Conservation (phyloP, 2,113 vertebrate genomes). For the Pseudonaja textilis region DNA sequence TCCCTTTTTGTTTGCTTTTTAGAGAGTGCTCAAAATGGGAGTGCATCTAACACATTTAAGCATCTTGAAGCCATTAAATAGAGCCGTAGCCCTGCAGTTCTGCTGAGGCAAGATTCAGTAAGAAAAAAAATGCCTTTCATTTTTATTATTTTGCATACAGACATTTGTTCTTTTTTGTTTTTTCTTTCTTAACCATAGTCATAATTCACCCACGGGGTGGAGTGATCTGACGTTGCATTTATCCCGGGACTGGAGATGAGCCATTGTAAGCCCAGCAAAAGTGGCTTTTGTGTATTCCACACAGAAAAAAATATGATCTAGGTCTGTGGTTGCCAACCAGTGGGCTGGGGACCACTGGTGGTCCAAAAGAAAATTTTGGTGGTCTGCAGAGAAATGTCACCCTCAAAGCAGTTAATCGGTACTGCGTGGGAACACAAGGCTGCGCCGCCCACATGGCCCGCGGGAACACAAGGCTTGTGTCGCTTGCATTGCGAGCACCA, state of each 20-base stretch:
- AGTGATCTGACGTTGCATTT: neutral
- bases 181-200: neutral
- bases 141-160: neutral
- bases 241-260: neutral
- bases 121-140: neutral
- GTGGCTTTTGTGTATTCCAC: neutral
- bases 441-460: no score
- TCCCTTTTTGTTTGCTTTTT: neutral
- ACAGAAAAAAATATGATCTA: neutral
- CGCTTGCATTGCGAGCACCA: no score
- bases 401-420: no score
- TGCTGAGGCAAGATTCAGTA: neutral
- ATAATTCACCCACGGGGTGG: neutral
- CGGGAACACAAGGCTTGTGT: no score
- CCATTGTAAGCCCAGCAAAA: no score
- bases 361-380: no score
- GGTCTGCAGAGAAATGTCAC: no score
- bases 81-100: neutral
- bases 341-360: no score
- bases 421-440: no score
- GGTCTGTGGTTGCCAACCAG: no score
- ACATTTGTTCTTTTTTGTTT: neutral
- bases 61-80: neutral
- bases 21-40: neutral
- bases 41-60: neutral